Percentiles rank a stretch among this genome's conserved stretches.
Conservation (phyloP, 2,797 vertebrate genomes). For the Crocodylus rhombifer region DNA sequence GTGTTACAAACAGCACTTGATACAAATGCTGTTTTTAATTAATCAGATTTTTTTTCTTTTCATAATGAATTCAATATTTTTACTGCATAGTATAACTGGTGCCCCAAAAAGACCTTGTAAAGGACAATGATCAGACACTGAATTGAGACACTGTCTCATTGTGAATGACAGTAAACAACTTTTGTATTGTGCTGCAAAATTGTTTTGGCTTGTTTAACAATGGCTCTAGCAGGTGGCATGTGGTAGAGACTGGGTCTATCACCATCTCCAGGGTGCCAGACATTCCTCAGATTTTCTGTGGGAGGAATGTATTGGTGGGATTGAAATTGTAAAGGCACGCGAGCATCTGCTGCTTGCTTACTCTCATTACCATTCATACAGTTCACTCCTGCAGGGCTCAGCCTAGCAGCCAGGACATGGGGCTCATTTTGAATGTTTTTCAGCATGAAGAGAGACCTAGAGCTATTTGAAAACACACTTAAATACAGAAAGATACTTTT, state of each 20-base stretch:
- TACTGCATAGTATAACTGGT: constrained; percentile 33
- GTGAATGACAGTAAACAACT: constrained; percentile 78
- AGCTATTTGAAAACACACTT: not conserved
- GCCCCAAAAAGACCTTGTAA: constrained; percentile 70
- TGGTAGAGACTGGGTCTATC: constrained; percentile 73
- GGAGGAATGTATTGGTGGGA: constrained; percentile 82
- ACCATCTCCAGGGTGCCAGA: constrained; percentile 77
- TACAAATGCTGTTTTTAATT: constrained; percentile 53
- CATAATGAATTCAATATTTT: not conserved
- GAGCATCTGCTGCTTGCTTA: constrained; percentile 93
- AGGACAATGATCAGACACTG: not conserved
- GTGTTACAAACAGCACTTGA: not conserved
- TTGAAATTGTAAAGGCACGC: constrained; percentile 91
- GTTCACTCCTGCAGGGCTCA: constrained; percentile 82
- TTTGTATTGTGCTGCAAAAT: constrained; percentile 83
- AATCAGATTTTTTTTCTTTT: constrained; percentile 69
- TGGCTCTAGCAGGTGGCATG: constrained; percentile 91
- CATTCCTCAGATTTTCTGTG: constrained; percentile 80
- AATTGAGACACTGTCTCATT: constrained; percentile 49
- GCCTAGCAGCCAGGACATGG: constrained; percentile 57
- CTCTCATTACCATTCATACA: constrained; percentile 88
- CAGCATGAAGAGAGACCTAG: not conserved
- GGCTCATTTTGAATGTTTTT: constrained; percentile 60
- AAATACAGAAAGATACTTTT: not conserved
- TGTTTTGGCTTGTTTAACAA: constrained; percentile 82